A percentile compares a stretch with the other conserved stretches of the same genome.
Conservation (phyloP, 1,140 invertebrate species). For the Nasonia longicornis region DNA sequence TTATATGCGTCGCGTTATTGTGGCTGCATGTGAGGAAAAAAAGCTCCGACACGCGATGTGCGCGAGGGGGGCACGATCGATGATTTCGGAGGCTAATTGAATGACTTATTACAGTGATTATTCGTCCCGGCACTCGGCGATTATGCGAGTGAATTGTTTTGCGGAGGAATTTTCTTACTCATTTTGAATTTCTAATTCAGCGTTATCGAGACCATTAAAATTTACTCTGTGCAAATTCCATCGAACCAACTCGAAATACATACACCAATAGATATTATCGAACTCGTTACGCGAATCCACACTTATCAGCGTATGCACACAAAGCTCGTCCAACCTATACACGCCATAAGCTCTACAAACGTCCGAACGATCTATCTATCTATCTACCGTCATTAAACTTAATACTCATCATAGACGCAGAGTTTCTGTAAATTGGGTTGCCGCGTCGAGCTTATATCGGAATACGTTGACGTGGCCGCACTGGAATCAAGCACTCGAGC, state of each 20-base stretch:
- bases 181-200: too few relatives aligned
- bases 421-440: constrained; percentile 7
- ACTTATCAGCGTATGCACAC: neutral
- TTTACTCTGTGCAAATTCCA: too few relatives aligned
- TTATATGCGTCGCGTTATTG: neutral
- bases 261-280: neutral
- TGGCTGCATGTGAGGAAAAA: neutral
- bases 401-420: neutral
- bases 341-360: too few relatives aligned
- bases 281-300: constrained; percentile 4
- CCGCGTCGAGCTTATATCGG: neutral
- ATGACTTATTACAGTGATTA: neutral
- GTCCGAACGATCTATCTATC: neutral
- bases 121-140: too few relatives aligned
- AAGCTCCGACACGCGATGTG: neutral
- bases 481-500: constrained; percentile 14
- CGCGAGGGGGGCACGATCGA: neutral
- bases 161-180: too few relatives aligned
- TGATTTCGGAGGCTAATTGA: neutral
- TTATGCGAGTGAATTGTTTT: too few relatives aligned
- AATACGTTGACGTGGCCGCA: neutral
- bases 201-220: too few relatives aligned
- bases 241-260: too few relatives aligned
- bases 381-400: constrained; percentile 1
- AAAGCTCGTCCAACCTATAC: neutral